Evolutionary conservation across 2,797 vertebrate species (phyloP), one percentile per base, ranked within the genome.

Genomic region (Peromyscus nudipes): DNA sequence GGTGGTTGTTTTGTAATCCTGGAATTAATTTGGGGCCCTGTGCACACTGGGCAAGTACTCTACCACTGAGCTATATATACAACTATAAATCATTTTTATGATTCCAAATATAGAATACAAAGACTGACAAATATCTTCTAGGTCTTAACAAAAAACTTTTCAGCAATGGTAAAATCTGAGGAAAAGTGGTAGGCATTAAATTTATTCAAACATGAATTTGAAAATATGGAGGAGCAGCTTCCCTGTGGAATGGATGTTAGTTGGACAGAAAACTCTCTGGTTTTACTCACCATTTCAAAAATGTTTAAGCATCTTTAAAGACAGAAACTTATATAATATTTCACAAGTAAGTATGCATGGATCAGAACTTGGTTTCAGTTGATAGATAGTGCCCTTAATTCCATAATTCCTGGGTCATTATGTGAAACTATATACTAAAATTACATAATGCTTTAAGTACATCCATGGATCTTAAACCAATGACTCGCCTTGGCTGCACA

Each of bases 391-490:
- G n/a, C 90, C 92, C 85, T 94, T 67, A 96, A 2, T 43, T 93
- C 43, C 57, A 73, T 85, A 71, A 87, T 93, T 29, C 57, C n/a
- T 79, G 80, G 89, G 37, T 87, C 27, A 93, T 96, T 95, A 87
- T 88, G 67, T 75, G 52, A 87, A 96, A 87, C 89, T 94, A 83
- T 34, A 73, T 25, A 69, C 64, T 93, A 95, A 97, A 81, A 77
- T 84, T 87, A 67, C 9, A 73, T 65, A 96, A 96, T 89, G 79
- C 23, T 89, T 95, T 96, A 96, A 93, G 87, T n/a, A 81, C n/a
- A 52, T 57, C 21, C 84, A 52, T 76, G 95, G 91, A 89, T 96
- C 86, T 76, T 96, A 97, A 79, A 71, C 82, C 62, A 79, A 40
- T 87, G 89, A 96, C 29, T 96, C 86, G 96, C 75, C 67, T 76